phyloP scores from a whole-genome alignment of 2,888 invertebrate species.

The Pheosia gnoma region DNA sequence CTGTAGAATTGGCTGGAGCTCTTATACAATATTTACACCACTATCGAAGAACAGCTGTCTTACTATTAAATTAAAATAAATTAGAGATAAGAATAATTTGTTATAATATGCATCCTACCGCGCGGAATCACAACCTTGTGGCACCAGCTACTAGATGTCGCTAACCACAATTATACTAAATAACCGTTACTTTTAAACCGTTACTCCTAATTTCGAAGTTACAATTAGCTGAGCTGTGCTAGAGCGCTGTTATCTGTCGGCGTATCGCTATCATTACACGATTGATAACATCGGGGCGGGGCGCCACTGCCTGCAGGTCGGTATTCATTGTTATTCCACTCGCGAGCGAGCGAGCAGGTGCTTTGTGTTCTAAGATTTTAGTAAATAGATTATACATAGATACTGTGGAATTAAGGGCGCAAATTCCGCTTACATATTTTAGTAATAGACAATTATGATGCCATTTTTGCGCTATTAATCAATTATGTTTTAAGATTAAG shows the following conservation, averaged over 20 bases:
- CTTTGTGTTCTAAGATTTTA: not conserved
- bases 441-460: no score
- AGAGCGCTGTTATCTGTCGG: not conserved
- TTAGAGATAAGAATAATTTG: no score
- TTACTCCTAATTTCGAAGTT: not conserved
- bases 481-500: no score
- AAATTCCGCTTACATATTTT: no score
- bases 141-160: not conserved
- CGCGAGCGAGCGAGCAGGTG: not conserved
- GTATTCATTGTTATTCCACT: not conserved
- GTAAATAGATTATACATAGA: not conserved
- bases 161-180: not conserved
- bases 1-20: no score
- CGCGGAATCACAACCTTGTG: no score
- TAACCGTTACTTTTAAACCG: not conserved
- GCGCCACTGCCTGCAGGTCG: not conserved
- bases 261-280: not conserved
- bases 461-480: no score
- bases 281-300: constrained; percentile 1
- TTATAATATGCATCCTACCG: no score
- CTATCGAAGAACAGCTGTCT: no score
- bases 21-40: no score
- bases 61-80: no score
- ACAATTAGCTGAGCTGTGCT: not conserved
- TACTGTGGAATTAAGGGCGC: no score